Evolutionary conservation across 2,797 vertebrate genomes (phyloP), one percentile per base, ranked within the genome.

Genomic region (Anabacerthia variegaticeps): DNA sequence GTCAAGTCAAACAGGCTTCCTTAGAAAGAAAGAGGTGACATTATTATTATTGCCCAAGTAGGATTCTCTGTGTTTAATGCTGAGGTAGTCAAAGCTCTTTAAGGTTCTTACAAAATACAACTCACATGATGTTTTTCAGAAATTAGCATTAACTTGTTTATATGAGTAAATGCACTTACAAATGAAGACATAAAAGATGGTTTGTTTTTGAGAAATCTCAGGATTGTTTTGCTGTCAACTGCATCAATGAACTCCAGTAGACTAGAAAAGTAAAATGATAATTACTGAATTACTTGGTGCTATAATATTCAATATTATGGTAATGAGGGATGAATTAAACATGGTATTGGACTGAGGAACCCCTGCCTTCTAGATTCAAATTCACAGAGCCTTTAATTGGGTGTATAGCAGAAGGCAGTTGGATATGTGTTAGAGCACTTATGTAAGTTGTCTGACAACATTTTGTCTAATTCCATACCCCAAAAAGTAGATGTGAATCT

Each of bases 201-300:
- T 80, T 95, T 83, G 46, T 30, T 91, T 85, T 83, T 88, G 72
- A 89, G 54, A 85, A 88, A 81, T 78, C 49, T 89, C 8, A 14
- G 58, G 51, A 39, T 32, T 68, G 58, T 68, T 80, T 92, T 84
- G 66, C 62, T 81, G 39, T 52, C 87, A 87, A 3, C 58, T 72
- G n/a, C 19, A 3, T 83, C 65, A 80, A 67, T 55, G 12, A 76
- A 67, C 24, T 82, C 30, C 55, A 76, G 61, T 67, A 74, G 39
- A 73, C 85, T n/a, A 68, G 56, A 61, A 83, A 92, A 91, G 37
- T 56, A 83, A 83, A 85, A 73, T n/a, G 30, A 28, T 68, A 88
- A 78, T 88, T 91, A 89, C 17, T 77, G 30, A 68, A 59, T 95
- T 89, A 78, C n/a, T 85, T 84, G 54, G 17, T 83, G 27, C 48